Evolutionary conservation across 2,113 vertebrate genomes (phyloP).

Genomic region (Pogona vitticeps): DNA sequence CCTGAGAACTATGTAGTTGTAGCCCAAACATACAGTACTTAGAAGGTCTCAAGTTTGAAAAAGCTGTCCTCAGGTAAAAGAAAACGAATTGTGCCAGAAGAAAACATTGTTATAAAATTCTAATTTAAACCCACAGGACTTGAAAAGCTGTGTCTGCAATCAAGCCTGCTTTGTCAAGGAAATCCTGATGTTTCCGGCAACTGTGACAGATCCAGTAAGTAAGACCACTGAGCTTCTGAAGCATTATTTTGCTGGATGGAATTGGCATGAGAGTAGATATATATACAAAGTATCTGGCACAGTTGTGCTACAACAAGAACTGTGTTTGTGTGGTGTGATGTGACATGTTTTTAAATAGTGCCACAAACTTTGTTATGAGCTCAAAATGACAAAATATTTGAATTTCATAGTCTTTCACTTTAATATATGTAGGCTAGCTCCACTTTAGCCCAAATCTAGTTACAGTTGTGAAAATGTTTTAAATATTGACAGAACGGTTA

Average conservation of each 20-base stretch:
- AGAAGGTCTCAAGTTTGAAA: not conserved
- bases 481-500: not conserved
- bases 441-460: not conserved
- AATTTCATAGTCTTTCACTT: not conserved
- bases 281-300: not conserved
- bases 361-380: not conserved
- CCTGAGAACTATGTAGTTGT: not conserved
- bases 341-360: not conserved
- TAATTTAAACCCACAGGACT: conserved; percentile 23
- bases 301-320: not conserved
- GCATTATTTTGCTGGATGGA: not conserved
- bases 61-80: not conserved
- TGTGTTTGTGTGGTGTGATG: not conserved
- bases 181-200: conserved; percentile 14
- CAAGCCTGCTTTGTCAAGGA: not conserved
- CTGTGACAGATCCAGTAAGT: conserved; percentile 14
- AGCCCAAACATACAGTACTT: not conserved
- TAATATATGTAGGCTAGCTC: not conserved
- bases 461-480: not conserved
- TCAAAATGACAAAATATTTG: not conserved
- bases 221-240: not conserved
- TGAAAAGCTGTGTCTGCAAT: not conserved
- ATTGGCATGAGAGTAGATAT: not conserved
- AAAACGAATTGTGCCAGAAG: not conserved
- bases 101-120: not conserved